These are phyloP conservation scores for Oxycera nigricornis DNA, from an alignment of 2,888 invertebrate species.

Conservation along the genomic window DNA sequence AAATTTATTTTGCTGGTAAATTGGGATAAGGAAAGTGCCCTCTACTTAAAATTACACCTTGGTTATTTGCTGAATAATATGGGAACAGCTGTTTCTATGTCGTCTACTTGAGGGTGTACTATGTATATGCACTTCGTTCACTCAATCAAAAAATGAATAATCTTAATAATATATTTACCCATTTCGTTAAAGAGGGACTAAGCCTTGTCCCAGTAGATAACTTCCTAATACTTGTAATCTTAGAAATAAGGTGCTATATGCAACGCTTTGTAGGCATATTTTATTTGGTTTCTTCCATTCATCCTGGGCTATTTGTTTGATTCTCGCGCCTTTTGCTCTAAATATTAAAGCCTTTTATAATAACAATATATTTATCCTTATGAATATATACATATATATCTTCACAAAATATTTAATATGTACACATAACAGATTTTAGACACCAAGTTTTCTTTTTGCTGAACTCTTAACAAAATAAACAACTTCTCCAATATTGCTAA, in stretches of 20 bases:
- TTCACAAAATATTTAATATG: conserved; percentile 12
- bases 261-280: conserved; percentile 43
- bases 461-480: conserved; percentile 18
- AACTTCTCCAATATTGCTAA: no score
- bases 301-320: not conserved
- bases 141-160: no score
- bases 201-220: conserved; percentile 46
- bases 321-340: conserved; percentile 3
- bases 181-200: conserved; percentile 46
- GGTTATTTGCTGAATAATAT: no score
- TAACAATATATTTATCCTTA: not conserved
- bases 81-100: no score
- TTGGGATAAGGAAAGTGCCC: conserved; percentile 82
- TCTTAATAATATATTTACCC: no score
- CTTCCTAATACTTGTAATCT: conserved; percentile 34
- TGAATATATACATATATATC: not conserved
- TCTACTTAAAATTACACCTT: conserved; percentile 60
- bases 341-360: not conserved
- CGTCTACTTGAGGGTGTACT: conserved; percentile 14
- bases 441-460: not conserved
- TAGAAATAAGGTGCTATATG: conserved; percentile 22
- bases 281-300: conserved; percentile 9
- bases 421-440: conserved; percentile 28
- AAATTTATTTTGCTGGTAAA: conserved; percentile 60
- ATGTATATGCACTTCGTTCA: no score